phyloP scores from a whole-genome alignment of 2,113 vertebrate genomes.

The Mesitornis unicolor region DNA sequence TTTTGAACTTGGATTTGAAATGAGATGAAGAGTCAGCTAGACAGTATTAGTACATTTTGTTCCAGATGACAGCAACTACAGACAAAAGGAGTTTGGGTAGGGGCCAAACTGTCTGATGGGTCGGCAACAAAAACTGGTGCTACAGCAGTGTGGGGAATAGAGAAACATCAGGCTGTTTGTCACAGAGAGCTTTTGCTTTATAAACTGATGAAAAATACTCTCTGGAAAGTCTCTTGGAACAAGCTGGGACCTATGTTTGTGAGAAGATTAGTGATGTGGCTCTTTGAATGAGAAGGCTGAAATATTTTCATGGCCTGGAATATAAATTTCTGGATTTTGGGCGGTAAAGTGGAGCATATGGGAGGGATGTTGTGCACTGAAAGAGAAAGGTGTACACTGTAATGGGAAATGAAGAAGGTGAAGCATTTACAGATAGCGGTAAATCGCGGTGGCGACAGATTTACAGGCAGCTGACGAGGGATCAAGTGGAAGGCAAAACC shows the following conservation, averaged over 20 bases:
- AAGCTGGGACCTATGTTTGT: not conserved
- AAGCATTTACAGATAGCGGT: not conserved
- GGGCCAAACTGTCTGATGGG: slow-evolving; percentile 22
- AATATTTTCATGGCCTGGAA: not conserved
- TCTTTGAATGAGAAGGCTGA: not conserved
- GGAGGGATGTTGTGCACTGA: not conserved
- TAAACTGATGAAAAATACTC: not conserved
- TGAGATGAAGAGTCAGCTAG: slow-evolving; percentile 8
- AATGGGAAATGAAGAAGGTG: not conserved
- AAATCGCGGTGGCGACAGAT: not conserved
- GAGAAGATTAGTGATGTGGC: not conserved
- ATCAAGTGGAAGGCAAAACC: not conserved
- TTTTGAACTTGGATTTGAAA: not conserved
- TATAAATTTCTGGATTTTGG: not conserved
- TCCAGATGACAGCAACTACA: slow-evolving; percentile 8
- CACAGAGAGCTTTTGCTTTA: not conserved
- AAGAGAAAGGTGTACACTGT: not conserved
- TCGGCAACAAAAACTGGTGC: not conserved
- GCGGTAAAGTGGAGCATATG: not conserved
- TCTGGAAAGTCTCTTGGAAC: not conserved
- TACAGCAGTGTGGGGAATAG: not conserved
- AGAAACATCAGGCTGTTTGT: not conserved
- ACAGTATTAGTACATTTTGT: not conserved
- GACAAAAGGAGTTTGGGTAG: slow-evolving; percentile 8
- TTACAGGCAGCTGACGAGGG: not conserved